Evolutionary conservation across 37 sponge, comb jelly and placozoan genomes (phyloP).

Genomic region (Crambe crambe): DNA sequence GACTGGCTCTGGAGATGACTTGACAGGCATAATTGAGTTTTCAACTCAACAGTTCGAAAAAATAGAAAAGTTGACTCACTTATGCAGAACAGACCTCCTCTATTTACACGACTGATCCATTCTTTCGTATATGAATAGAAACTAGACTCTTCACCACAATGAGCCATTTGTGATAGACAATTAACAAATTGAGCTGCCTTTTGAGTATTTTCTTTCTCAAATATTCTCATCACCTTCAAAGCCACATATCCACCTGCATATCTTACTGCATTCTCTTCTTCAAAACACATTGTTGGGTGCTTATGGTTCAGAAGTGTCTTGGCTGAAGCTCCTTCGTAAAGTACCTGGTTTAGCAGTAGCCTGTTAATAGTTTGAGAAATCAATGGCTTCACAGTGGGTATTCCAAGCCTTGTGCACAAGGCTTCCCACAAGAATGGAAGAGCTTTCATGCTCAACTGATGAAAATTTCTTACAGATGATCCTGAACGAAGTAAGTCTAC

Average conservation of each 20-base stretch:
- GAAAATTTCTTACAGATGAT: too few species aligned
- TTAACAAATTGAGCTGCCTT: slow-evolving; percentile 23
- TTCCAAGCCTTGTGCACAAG: background rate
- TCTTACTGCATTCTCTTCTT: slow-evolving; percentile 30
- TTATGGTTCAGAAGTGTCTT: background rate
- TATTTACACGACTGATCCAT: slow-evolving; percentile 30
- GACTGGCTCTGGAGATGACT: background rate
- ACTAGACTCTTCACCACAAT: background rate
- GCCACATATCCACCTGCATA: slow-evolving; percentile 39
- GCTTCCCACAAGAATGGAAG: background rate
- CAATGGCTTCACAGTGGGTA: background rate
- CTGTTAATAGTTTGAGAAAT: background rate
- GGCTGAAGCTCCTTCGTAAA: background rate
- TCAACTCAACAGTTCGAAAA: background rate
- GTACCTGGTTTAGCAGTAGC: background rate
- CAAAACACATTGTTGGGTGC: background rate
- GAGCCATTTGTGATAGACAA: slow-evolving; percentile 41
- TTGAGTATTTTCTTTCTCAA: too few species aligned
- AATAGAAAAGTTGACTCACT: slow-evolving; percentile 14
- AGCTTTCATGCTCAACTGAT: too few species aligned
- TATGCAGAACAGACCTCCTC: slow-evolving; percentile 45
- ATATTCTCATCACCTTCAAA: slow-evolving; percentile 11
- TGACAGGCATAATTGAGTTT: background rate
- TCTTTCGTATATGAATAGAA: slow-evolving; percentile 25
- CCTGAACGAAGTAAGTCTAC: too few species aligned